Percentiles rank a stretch among this genome's conserved stretches.
These are phyloP conservation scores for Icerya purchasi DNA, from an alignment of 2,888 invertebrate genomes.

Conservation along the genomic window DNA sequence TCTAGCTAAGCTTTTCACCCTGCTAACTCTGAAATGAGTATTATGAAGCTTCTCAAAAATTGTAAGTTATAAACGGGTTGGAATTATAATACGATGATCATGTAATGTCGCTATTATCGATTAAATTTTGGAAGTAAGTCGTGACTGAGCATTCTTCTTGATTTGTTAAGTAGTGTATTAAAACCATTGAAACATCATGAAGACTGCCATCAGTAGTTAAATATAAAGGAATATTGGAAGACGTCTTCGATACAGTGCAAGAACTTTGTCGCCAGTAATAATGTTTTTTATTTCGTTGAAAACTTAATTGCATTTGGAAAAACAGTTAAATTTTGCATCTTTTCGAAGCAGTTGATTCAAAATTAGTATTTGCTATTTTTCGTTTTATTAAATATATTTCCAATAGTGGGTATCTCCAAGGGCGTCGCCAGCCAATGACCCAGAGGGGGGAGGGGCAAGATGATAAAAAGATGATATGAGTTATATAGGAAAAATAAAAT, in stretches of 20 bases:
- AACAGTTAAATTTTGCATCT: neutral
- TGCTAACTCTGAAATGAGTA: no score
- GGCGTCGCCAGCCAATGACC: no score
- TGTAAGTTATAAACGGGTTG: conserved; percentile 10
- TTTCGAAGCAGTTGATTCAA: conserved; percentile 2
- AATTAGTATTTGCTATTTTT: conserved; percentile 16
- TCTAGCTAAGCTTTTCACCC: conserved; percentile 20
- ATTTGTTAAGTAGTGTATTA: conserved; percentile 11
- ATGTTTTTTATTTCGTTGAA: conserved; percentile 17
- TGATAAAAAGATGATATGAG: no score
- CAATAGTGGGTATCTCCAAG: conserved; percentile 4
- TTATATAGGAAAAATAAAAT: no score
- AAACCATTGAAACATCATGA: conserved; percentile 13
- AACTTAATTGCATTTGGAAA: conserved; percentile 13
- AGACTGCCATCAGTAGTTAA: conserved; percentile 15
- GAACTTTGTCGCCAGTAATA: conserved; percentile 16
- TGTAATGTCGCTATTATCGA: conserved; percentile 10
- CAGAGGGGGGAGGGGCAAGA: no score
- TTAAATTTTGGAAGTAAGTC: conserved; percentile 12
- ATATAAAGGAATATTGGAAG: conserved; percentile 16
- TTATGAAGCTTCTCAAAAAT: conserved; percentile 18
- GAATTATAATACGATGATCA: conserved; percentile 14
- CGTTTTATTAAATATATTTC: conserved; percentile 14
- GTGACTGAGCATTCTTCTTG: conserved; percentile 13
- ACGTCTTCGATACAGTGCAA: conserved; percentile 13